Evolutionary conservation across 2,113 vertebrate species (phyloP), one percentile per base, ranked within the genome.

Genomic region (Globicephala melas): DNA sequence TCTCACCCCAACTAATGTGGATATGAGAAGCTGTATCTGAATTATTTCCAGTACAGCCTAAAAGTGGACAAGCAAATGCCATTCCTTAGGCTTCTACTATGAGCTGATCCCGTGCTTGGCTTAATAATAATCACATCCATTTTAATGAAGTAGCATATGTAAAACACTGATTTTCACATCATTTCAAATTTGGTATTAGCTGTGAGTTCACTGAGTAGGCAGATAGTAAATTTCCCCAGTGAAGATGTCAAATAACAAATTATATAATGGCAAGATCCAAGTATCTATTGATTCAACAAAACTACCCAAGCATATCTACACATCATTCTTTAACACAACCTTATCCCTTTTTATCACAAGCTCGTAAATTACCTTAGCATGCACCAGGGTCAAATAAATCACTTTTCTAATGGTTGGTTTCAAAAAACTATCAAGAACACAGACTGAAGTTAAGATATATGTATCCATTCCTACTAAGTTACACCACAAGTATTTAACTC

Each of bases 241-340:
- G 74, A 94, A 74, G 15, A 67, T 85, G 53, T 93, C 86, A 87
- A 88, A 83, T 87, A 94, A 38, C 28, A 95, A 93, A 73, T 95
- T 63, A 89, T 76, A 77, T 28, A 89, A 95, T 33, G 47, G 3
- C 41, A 85, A 86, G 65, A 79, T 88, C n/a, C 47, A 71, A 92
- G 44, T 65, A 92, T 83, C 67, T 70, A 68, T 87, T 26, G 89
- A 96, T 71, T 97, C 53, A 87, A 65, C 47, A 85, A 81, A 96
- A 41, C 41, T 62, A 55, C 15, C 33, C 25, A 83, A 71, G 71
- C 25, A 76, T 15, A 80, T 74, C 33, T 20, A 87, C 9, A 44
- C 3, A 92, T 93, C 74, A 95, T 82, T 91, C 77, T 91, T 94
- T 79, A 88, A 85, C 15, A 91, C 18, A 77, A 63, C 26, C 9